These are phyloP conservation scores for Manis pentadactyla DNA, from an alignment of 2,797 vertebrate genomes.

Conservation along the genomic window DNA sequence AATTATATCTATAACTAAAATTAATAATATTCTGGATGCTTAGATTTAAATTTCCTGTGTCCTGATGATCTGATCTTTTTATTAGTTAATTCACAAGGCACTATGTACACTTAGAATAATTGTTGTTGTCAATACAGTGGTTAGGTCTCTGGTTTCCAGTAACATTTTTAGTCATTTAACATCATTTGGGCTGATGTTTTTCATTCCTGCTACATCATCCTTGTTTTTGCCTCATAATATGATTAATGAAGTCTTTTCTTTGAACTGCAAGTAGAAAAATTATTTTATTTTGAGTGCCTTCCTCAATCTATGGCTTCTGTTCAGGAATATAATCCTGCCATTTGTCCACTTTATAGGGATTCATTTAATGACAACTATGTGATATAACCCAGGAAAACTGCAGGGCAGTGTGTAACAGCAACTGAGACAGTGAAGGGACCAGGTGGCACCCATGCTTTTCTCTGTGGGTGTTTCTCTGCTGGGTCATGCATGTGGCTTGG, in stretches of 20 bases:
- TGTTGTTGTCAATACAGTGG: not conserved
- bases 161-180: not conserved
- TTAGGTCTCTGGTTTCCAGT: not conserved
- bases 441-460: not conserved
- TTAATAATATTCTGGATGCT: not conserved
- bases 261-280: not conserved
- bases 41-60: not conserved
- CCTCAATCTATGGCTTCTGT: not conserved
- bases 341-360: not conserved
- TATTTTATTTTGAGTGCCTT: not conserved
- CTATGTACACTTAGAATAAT: not conserved
- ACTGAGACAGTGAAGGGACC: not conserved
- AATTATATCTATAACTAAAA: not conserved
- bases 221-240: not conserved
- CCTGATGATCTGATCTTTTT: not conserved
- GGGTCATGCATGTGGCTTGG: not conserved
- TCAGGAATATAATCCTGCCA: not conserved
- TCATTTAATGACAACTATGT: not conserved
- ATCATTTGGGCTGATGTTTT: not conserved
- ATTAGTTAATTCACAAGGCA: not conserved
- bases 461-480: not conserved
- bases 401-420: not conserved
- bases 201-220: not conserved
- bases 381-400: not conserved
- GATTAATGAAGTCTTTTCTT: slow-evolving; percentile 34